phyloP scores from a whole-genome alignment of 1,140 invertebrate species.

The Drosophila dunni region DNA sequence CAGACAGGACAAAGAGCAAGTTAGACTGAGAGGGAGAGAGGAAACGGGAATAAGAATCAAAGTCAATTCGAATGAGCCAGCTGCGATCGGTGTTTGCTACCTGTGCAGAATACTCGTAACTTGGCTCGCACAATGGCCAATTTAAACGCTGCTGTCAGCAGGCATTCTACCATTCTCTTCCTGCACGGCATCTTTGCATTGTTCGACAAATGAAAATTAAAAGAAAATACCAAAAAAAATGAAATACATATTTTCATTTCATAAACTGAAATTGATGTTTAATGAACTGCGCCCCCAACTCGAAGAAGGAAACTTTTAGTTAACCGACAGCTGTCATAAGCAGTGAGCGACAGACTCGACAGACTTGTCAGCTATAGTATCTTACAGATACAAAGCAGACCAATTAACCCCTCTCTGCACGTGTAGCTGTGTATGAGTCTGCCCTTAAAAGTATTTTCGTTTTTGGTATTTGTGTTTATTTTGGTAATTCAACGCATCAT shows the following conservation, averaged over 20 bases:
- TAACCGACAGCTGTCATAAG: constrained; percentile 71
- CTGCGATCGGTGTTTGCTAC: constrained; percentile 50
- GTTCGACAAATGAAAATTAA: constrained; percentile 61
- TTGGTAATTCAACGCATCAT: constrained; percentile 79
- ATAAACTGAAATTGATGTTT: constrained; percentile 53
- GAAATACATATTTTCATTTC: constrained; percentile 25
- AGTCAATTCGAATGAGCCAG: constrained; percentile 69
- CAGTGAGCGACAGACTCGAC: constrained; percentile 54
- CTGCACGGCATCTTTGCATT: constrained; percentile 9
- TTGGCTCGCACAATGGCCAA: constrained; percentile 62
- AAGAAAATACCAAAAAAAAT: constrained; percentile 64
- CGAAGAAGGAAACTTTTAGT: constrained; percentile 56
- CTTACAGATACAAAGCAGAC: constrained; percentile 68
- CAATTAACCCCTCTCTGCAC: constrained; percentile 65
- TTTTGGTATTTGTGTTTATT: constrained; percentile 75
- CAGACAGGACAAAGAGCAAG: constrained; percentile 30
- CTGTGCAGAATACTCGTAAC: constrained; percentile 28
- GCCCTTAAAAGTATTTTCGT: constrained; percentile 68
- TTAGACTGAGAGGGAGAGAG: neutral
- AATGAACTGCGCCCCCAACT: constrained; percentile 61
- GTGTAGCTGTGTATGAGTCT: constrained; percentile 30
- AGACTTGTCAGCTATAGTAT: constrained; percentile 54
- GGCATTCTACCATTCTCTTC: constrained; percentile 47
- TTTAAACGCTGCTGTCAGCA: constrained; percentile 77
- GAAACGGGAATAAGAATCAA: constrained; percentile 45